Evolutionary conservation across 2,888 invertebrate genomes (phyloP), one percentile per base, ranked within the genome.

Genomic region (Arrhopalites spinosus): DNA sequence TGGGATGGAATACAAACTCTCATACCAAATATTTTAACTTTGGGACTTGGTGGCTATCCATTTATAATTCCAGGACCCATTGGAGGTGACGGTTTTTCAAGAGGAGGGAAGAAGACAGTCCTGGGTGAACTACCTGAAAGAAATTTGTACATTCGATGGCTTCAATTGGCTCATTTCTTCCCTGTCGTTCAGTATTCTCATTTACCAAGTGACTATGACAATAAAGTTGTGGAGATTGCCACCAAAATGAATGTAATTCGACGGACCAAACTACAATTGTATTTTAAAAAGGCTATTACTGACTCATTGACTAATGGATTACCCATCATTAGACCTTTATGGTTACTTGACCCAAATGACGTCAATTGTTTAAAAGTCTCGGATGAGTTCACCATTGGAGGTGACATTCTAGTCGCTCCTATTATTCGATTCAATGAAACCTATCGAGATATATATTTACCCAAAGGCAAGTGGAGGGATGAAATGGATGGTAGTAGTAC

Each of bases 21-120:
- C 0, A 92, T 98, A 82, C 95, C 96, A 0, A 93, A 95, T 8
- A 91, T 95, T 75, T 86, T 96, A 27, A 93, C 92, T 0, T 92
- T 96, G 81, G 96, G 96, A 0, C 89, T 96, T 27, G 90, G 94
- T 69, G 98, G 98, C 0, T 97, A 93, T 86, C 96, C 96, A 0
- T 96, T 96, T 83, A 89, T 96, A 61, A 91, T 97, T 88, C 95
- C 96, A 0, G 96, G 97, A 0, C 93, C 96, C 3, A 94, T 98
- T 0, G 98, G 98, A 0, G 98, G 96, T 0, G 95, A 95, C 59
- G 1, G 5, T 27, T 25, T 7, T 11, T 36, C 36, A 36, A 36
- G 36, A n/a, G n/a, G n/a, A n/a, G n/a, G n/a, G n/a, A n/a, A n/a
- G n/a, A n/a, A n/a, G 36, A 36, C 36, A 36, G 36, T 36, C 36